Conservation (phyloP, 2,113 vertebrate species). For the Alethe castanea region DNA sequence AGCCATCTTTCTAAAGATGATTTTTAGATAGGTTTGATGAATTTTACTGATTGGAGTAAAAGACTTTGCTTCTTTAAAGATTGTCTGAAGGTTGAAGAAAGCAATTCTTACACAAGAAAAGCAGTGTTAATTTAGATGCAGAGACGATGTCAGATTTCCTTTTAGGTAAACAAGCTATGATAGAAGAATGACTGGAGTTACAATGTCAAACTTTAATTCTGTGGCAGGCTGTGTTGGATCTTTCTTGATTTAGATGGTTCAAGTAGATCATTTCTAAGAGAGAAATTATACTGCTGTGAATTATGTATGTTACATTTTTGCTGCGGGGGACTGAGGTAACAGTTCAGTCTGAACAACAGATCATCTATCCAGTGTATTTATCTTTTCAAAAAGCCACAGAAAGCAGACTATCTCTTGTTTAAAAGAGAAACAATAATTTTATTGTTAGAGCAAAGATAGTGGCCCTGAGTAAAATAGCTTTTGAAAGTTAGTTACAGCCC, state of each 20-base stretch:
- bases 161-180: background rate
- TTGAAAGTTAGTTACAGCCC: background rate
- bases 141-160: background rate
- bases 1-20: background rate
- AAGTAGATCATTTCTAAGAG: background rate
- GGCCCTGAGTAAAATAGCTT: background rate
- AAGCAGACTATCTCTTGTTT: background rate
- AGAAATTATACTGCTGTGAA: background rate
- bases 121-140: background rate
- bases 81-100: background rate
- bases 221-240: background rate
- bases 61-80: background rate
- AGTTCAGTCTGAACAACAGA: background rate
- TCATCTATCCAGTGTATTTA: background rate
- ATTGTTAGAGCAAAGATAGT: background rate
- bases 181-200: background rate
- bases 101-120: background rate
- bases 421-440: slow-evolving; percentile 7
- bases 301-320: background rate
- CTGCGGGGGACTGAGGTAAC: background rate
- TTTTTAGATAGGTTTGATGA: background rate
- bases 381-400: background rate
- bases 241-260: background rate
- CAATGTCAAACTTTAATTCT: background rate
- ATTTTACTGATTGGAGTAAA: background rate